Conservation (phyloP, 2,797 vertebrate species). For the Chaunax sp. region DNA sequence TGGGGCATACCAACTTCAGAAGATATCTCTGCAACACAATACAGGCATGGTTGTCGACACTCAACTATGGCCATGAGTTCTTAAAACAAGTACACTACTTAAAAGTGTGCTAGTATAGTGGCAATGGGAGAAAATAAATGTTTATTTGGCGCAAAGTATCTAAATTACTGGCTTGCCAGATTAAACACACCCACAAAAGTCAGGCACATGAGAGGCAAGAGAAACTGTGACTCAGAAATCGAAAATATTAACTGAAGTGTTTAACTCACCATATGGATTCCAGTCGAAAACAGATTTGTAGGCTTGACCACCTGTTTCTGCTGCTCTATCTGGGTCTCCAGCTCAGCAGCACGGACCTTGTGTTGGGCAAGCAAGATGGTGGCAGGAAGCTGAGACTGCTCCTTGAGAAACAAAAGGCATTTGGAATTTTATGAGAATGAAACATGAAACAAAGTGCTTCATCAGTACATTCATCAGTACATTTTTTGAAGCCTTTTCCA, state of each 20-base stretch:
- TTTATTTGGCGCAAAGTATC: background rate
- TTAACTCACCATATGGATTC: constrained; percentile 93
- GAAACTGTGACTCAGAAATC: background rate
- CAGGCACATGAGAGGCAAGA: background rate
- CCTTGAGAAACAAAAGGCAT: constrained; percentile 80
- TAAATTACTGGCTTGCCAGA: background rate
- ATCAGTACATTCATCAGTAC: constrained; percentile 4
- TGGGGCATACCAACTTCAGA: too few species aligned
- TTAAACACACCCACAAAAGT: background rate
- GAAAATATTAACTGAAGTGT: background rate
- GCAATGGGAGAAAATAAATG: background rate
- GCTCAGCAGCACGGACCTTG: constrained; percentile 91
- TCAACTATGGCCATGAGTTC: too few species aligned
- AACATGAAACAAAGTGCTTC: constrained; percentile 13
- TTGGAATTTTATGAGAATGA: constrained; percentile 18
- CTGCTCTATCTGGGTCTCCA: constrained; percentile 93
- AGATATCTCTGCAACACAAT: too few species aligned
- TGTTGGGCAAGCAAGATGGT: constrained; percentile 94
- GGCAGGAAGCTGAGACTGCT: constrained; percentile 93
- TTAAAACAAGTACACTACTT: background rate
- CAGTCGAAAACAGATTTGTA: constrained; percentile 93
- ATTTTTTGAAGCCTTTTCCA: constrained; percentile 1
- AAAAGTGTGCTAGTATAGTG: background rate
- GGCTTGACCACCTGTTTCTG: constrained; percentile 91
- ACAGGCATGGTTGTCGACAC: too few species aligned